These are phyloP conservation scores for Noctua janthina DNA, from an alignment of 2,888 invertebrate genomes.

Conservation along the genomic window DNA sequence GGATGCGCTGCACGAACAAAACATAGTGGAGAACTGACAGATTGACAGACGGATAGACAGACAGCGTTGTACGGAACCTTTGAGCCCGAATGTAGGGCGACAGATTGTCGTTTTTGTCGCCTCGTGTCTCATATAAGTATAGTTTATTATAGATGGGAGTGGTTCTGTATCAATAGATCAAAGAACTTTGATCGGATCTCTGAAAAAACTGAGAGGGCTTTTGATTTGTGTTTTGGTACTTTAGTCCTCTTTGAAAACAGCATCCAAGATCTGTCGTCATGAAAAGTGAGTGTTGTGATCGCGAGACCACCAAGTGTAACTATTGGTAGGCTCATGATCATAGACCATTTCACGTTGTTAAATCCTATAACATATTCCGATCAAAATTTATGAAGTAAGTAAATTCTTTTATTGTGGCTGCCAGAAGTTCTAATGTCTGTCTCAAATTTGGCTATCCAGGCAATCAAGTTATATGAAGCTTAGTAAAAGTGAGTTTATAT, in stretches of 20 bases:
- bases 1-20: slow-evolving; percentile 50
- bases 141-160: slow-evolving; percentile 11
- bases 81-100: slow-evolving; percentile 64
- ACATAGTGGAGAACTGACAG: slow-evolving; percentile 54
- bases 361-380: not conserved
- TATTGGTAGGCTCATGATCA: not conserved
- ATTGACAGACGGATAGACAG: slow-evolving; percentile 59
- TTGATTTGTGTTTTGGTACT: not conserved
- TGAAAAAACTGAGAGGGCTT: not conserved
- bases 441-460: too few relatives aligned
- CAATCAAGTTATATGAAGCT: too few relatives aligned
- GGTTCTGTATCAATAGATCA: not conserved
- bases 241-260: not conserved
- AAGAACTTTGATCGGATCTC: not conserved
- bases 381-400: not conserved
- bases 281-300: not conserved
- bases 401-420: not conserved
- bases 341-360: not conserved
- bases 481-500: too few relatives aligned
- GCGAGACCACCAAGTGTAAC: not conserved
- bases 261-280: not conserved
- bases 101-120: slow-evolving; percentile 53
- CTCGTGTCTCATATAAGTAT: slow-evolving; percentile 12
- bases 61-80: slow-evolving; percentile 62
- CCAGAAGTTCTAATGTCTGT: not conserved